Base-by-base conservation (phyloP, 2,113 vertebrate genomes). In the Entomyzon cyanotis region DNA sequence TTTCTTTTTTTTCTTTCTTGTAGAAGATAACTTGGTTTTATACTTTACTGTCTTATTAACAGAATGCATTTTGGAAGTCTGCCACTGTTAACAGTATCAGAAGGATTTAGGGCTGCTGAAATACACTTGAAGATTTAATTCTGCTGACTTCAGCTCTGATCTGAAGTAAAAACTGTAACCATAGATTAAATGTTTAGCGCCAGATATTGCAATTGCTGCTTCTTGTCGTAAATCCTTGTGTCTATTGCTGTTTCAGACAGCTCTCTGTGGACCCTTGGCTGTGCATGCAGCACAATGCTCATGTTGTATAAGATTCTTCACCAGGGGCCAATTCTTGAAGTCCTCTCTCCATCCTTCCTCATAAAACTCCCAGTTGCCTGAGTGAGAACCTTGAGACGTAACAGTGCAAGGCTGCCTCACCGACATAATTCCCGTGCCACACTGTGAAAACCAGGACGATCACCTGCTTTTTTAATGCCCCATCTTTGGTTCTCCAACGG, bases 31-130 rank as follows among this genome's bases (percentile, higher is more conserved):
- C 97, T 98, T 0, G 95, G 97, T 98, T 98, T 98, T 98, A 97
- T 97, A 97, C 98, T 98, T 98, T 98, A 97, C 98, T 98, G 97
- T 98, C 98, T 98, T 98, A 98, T 98, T 98, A 98, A 98, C 97
- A 96, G 97, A 98, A 97, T 97, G 98, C 97, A 95, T 96, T 98
- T 98, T 98, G 98, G 98, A 98, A 97, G 95, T 88, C 96, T 98
- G 97, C 98, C 98, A 98, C 97, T 78, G 94, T 98, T 98, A 98
- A 98, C 98, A 97, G 96, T 97, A 98, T 98, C 97, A 97, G 97
- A 98, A 98, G 97, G 98, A 98, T 98, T 98, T 98, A 98, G 94
- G 88, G 94, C 96, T 95, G 96, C 96, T 98, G 98, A 97, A 98
- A 98, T 95, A 97, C 97, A 97, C 97, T 98, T 96, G 96, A 97